These are phyloP conservation scores for Micropoecilia bifurca DNA, from an alignment of 2,797 vertebrate genomes.

Conservation along the genomic window DNA sequence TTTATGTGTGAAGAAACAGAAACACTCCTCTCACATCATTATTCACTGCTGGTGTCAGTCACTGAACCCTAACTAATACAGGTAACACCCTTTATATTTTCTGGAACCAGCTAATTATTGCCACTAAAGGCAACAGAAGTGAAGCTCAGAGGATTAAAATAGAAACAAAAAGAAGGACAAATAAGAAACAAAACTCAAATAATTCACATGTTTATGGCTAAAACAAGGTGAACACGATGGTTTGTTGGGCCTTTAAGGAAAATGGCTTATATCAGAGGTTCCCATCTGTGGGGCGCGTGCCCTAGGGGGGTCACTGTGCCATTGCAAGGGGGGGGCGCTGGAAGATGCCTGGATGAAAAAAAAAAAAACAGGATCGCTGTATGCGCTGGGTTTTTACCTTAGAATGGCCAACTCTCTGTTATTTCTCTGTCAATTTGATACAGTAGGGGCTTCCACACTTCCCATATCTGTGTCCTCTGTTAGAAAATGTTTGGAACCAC, in stretches of 20 bases:
- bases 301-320: too few relatives aligned
- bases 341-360: too few relatives aligned
- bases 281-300: too few relatives aligned
- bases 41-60: slow-evolving; percentile 66
- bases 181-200: background rate
- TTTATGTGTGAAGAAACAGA: slow-evolving; percentile 59
- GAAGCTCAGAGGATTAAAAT: slow-evolving; percentile 11
- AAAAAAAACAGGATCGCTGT: background rate
- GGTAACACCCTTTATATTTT: slow-evolving; percentile 59
- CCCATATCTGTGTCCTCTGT: too few relatives aligned
- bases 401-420: too few relatives aligned
- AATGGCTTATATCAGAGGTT: background rate
- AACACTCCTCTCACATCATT: slow-evolving; percentile 58
- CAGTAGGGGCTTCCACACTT: too few relatives aligned
- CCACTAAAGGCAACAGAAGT: slow-evolving; percentile 19
- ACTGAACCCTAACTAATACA: slow-evolving; percentile 61
- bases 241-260: background rate
- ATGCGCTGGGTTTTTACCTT: too few relatives aligned
- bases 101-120: slow-evolving; percentile 47
- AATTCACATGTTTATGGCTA: background rate
- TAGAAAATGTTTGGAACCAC: too few relatives aligned
- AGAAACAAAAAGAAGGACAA: background rate
- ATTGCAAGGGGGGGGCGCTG: too few relatives aligned
- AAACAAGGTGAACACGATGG: background rate
- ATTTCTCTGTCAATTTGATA: too few relatives aligned